These are phyloP conservation scores for Periparus ater DNA, from an alignment of 2,797 vertebrate genomes.

Conservation along the genomic window DNA sequence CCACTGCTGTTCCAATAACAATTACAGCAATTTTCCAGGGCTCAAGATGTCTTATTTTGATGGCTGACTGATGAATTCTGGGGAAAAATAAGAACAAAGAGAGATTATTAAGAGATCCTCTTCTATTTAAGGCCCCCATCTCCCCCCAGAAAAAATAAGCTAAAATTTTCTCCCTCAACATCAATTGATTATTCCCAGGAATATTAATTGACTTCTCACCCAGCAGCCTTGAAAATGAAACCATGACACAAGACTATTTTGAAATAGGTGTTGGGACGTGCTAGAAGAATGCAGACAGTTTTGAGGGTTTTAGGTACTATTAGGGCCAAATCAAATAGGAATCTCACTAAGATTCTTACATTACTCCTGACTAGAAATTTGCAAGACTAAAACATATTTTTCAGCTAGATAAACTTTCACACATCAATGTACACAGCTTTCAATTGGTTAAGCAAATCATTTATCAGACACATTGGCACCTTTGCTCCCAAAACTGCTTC, in stretches of 20 bases:
- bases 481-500: neutral
- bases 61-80: conserved; percentile 50
- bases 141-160: rapidly evolving
- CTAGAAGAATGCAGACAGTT: neutral
- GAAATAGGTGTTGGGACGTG: neutral
- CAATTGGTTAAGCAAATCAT: neutral
- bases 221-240: conserved; percentile 12
- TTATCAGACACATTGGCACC: neutral
- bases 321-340: neutral
- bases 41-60: conserved; percentile 43
- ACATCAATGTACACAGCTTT: neutral
- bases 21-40: conserved; percentile 69
- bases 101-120: neutral
- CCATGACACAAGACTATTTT: neutral
- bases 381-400: neutral
- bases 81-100: neutral
- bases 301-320: neutral
- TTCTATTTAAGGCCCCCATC: neutral
- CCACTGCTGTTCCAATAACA: neutral
- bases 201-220: neutral
- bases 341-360: neutral
- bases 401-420: neutral
- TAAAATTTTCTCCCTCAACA: neutral
- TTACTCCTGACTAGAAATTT: neutral
- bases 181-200: neutral